A percentile compares a stretch with the other conserved stretches of the same genome.
Evolutionary conservation across 1,140 invertebrate genomes (phyloP).

Genomic region (Potamilus streckersoni): DNA sequence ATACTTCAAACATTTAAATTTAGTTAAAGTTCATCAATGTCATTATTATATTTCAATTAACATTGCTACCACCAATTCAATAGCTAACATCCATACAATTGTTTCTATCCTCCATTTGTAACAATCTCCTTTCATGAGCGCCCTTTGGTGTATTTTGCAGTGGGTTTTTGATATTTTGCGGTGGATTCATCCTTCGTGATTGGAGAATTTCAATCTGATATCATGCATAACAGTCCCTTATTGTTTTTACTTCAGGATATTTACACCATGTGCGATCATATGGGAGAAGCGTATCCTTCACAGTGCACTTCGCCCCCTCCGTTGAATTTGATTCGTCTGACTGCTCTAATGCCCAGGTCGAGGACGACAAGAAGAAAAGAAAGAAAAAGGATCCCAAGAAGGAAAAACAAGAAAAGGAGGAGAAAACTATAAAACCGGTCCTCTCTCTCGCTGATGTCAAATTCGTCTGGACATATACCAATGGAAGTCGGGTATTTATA

Average conservation of each 20-base stretch:
- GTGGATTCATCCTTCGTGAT: too few species aligned
- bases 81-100: too few species aligned
- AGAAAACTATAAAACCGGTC: neutral
- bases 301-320: constrained; percentile 54
- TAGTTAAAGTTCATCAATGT: too few species aligned
- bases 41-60: too few species aligned
- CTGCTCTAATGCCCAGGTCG: constrained; percentile 40
- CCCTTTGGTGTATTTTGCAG: too few species aligned
- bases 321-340: constrained; percentile 45
- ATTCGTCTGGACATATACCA: constrained; percentile 44
- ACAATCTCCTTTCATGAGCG: too few species aligned
- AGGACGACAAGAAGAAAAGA: constrained; percentile 30
- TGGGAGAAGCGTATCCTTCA: constrained; percentile 62
- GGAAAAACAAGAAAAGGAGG: neutral
- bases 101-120: too few species aligned
- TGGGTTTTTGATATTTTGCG: too few species aligned
- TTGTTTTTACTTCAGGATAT: constrained; percentile 44
- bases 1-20: too few species aligned
- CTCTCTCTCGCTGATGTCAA: constrained; percentile 41
- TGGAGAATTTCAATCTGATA: neutral
- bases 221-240: neutral
- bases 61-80: too few species aligned
- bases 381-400: constrained; percentile 18
- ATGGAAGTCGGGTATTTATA: constrained; percentile 40
- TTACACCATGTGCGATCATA: constrained; percentile 66